Evolutionary conservation across 2,113 vertebrate genomes (phyloP).

Genomic region (Dipodomys merriami): DNA sequence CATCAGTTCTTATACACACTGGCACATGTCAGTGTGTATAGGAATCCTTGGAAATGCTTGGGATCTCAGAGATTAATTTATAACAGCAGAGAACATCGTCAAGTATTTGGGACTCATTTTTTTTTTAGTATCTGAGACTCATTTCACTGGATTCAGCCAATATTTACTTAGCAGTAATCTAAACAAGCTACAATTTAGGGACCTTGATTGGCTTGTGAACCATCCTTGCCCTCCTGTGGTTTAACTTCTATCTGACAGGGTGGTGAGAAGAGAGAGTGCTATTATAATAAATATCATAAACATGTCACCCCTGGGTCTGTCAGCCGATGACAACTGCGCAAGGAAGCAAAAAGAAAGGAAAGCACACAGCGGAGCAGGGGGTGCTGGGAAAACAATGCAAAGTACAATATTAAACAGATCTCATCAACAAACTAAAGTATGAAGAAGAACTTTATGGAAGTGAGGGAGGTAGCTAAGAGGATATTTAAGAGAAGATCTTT

Average conservation of each 20-base stretch:
- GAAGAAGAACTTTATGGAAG: neutral
- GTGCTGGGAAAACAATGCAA: neutral
- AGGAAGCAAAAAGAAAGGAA: conserved; percentile 31
- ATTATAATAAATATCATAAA: neutral
- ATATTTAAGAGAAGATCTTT: neutral
- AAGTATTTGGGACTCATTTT: neutral
- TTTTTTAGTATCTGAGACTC: too few species aligned
- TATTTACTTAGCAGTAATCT: neutral
- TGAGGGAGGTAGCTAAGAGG: neutral
- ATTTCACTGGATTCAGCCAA: neutral
- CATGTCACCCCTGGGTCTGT: neutral
- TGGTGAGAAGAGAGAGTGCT: neutral
- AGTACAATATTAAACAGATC: neutral
- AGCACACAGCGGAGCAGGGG: neutral
- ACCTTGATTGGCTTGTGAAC: neutral
- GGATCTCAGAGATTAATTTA: neutral
- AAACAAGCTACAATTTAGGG: neutral
- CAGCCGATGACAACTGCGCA: neutral
- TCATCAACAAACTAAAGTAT: neutral
- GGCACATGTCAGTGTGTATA: neutral
- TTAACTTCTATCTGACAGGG: neutral
- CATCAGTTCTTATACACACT: neutral
- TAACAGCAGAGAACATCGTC: neutral
- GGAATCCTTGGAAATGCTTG: neutral
- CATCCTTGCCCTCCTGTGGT: neutral